Conservation (phyloP, 2,888 invertebrate genomes). For the Cephus sareptanus region DNA sequence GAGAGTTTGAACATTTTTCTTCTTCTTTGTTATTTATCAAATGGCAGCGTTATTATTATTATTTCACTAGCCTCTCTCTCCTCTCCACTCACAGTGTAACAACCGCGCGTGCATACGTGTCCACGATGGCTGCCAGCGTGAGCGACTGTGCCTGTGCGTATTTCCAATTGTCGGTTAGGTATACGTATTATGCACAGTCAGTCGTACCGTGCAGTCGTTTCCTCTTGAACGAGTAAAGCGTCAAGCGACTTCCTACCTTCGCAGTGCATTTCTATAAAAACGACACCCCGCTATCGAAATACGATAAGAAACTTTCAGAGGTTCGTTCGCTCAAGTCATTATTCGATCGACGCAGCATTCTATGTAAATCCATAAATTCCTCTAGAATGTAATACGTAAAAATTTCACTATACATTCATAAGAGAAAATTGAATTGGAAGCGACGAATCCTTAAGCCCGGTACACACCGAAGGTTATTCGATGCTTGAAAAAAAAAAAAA, state of each 20-base stretch:
- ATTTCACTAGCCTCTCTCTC: not conserved
- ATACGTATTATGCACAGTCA: not conserved
- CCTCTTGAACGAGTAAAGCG: conserved; percentile 3
- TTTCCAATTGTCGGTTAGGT: not conserved
- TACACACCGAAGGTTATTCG: not conserved
- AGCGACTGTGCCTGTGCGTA: not conserved
- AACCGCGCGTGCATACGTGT: not conserved
- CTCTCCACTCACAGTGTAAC: not conserved
- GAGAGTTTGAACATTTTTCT: conserved; percentile 58
- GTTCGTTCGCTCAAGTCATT: not conserved
- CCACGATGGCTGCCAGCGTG: not conserved
- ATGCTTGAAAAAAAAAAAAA: not conserved
- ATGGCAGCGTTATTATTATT: not conserved
- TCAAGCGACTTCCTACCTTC: not conserved
- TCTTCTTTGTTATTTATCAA: not conserved
- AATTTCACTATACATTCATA: not conserved
- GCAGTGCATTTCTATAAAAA: not conserved
- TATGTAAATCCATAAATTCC: not conserved
- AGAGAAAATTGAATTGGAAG: not conserved
- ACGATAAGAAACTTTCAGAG: not conserved
- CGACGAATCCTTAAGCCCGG: not conserved
- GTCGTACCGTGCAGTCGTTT: not conserved
- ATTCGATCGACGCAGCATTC: not conserved
- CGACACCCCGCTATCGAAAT: not conserved
- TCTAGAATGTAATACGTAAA: not conserved